Conservation (phyloP, 1,140 invertebrate species). For the Matsumurasca onukii region DNA sequence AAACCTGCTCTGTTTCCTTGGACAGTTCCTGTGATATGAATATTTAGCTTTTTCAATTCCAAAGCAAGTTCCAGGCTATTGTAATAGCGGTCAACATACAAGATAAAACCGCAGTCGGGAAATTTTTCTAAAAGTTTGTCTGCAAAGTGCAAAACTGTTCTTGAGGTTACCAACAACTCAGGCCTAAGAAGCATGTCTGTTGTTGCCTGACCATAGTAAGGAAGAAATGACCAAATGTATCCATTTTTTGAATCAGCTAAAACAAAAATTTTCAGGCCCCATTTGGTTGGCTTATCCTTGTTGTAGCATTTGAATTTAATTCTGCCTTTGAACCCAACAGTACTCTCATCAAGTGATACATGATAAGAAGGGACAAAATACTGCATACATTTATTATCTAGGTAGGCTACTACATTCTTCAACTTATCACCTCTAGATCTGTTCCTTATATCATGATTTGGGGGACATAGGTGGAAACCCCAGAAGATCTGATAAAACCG, state of each 20-base stretch:
- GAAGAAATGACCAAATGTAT: conserved; percentile 19
- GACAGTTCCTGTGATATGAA: conserved; percentile 22
- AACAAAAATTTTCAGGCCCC: conserved; percentile 27
- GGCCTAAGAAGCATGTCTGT: background rate
- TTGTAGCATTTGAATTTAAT: conserved; percentile 20
- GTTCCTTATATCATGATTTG: background rate
- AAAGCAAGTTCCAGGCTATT: conserved; percentile 15
- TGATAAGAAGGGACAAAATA: conserved; percentile 22
- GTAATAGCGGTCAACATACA: conserved; percentile 21
- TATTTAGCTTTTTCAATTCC: conserved; percentile 10
- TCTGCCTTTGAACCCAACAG: conserved; percentile 25
- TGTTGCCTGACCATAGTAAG: conserved; percentile 12
- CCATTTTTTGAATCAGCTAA: background rate
- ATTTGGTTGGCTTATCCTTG: conserved; percentile 27
- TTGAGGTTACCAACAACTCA: conserved; percentile 7
- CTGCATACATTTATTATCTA: conserved; percentile 30
- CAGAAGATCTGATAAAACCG: conserved; percentile 25
- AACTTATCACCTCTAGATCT: no score
- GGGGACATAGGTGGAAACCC: conserved; percentile 18
- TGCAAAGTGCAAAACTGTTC: conserved; percentile 11
- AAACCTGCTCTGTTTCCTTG: background rate
- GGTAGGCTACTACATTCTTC: conserved; percentile 21
- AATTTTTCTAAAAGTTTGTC: conserved; percentile 6
- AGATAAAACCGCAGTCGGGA: background rate
- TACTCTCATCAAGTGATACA: conserved; percentile 23